Evolutionary conservation across 2,113 vertebrate genomes (phyloP).

Genomic region (Chloropsis cyanopogon): DNA sequence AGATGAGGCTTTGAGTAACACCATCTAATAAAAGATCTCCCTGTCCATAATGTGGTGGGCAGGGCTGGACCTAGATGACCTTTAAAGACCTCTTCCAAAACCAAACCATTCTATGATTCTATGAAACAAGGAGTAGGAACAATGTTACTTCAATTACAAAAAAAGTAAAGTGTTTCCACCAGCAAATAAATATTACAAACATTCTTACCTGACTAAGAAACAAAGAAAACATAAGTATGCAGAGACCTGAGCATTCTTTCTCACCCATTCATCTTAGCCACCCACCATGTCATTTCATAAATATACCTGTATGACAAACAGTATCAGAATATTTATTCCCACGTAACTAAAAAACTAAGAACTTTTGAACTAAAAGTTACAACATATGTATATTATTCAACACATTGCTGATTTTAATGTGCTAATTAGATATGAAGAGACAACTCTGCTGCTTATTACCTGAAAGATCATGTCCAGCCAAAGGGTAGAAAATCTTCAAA

Average conservation of each 20-base stretch:
- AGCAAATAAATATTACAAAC: not conserved
- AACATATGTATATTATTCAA: not conserved
- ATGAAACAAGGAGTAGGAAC: not conserved
- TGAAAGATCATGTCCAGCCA: slow-evolving; percentile 94
- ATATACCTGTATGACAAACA: not conserved
- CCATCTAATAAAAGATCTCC: fast-evolving
- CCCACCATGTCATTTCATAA: not conserved
- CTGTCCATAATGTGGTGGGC: fast-evolving
- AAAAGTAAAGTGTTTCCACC: fast-evolving
- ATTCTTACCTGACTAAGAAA: not conserved
- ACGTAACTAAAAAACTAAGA: not conserved
- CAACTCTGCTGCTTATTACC: slow-evolving; percentile 76
- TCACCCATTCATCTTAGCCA: not conserved
- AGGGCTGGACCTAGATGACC: not conserved
- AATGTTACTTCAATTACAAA: not conserved
- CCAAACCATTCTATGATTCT: not conserved
- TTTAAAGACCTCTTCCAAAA: not conserved
- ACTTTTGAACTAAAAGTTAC: not conserved
- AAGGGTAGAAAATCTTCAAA: slow-evolving; percentile 93
- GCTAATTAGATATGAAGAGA: not conserved
- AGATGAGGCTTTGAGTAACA: not conserved
- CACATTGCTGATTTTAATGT: not conserved
- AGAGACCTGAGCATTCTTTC: not conserved
- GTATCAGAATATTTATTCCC: not conserved
- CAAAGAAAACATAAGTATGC: not conserved